Percentiles rank a stretch among this genome's conserved stretches.
Evolutionary conservation across 2,113 vertebrate species (phyloP).

Genomic region (Megalops atlanticus): DNA sequence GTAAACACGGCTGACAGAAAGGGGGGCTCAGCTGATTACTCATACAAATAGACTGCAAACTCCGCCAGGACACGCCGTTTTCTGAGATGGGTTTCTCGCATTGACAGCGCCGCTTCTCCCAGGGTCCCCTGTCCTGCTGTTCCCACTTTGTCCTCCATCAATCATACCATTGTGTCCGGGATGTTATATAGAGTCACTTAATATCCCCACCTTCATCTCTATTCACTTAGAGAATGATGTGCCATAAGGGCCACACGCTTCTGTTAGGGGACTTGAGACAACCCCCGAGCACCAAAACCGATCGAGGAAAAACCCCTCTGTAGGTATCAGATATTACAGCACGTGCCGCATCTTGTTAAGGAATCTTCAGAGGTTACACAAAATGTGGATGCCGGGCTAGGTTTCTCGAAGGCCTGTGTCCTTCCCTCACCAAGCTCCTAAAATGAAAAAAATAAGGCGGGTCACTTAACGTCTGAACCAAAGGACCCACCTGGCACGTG

Average conservation of each 20-base stretch:
- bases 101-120: constrained; percentile 85
- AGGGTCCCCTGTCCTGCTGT: constrained; percentile 93
- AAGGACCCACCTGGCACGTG: neutral
- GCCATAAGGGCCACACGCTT: constrained; percentile 83
- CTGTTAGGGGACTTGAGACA: constrained; percentile 67
- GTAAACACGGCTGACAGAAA: constrained; percentile 98
- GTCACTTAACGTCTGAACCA: neutral
- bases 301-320: constrained; percentile 34
- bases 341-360: constrained; percentile 23
- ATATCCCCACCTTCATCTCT: constrained; percentile 98
- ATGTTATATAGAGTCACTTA: constrained; percentile 99
- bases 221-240: constrained; percentile 93
- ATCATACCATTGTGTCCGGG: constrained; percentile 98
- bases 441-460: constrained; percentile 11
- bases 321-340: constrained; percentile 15
- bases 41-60: constrained; percentile 98
- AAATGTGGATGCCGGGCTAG: constrained; percentile 4
- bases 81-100: constrained; percentile 83
- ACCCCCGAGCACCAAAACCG: constrained; percentile 24
- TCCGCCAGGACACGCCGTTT: constrained; percentile 86
- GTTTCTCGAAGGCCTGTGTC: neutral
- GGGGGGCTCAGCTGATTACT: constrained; percentile 91
- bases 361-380: constrained; percentile 19
- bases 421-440: neutral
- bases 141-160: constrained; percentile 99